Base-by-base conservation (phyloP, 2,888 invertebrate species). In the Metellina segmentata region DNA sequence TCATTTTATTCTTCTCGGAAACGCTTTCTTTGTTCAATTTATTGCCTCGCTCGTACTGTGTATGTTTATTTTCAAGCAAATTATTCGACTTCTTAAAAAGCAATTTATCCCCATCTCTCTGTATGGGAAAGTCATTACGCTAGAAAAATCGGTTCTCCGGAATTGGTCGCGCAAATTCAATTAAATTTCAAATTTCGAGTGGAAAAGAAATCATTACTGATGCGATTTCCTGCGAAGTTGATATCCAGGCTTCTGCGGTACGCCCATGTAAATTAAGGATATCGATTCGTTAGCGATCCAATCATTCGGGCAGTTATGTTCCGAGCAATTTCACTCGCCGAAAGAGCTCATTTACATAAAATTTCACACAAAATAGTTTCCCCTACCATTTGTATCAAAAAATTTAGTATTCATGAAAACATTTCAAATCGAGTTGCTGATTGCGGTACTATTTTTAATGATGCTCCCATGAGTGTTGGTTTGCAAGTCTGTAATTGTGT, bases 91-190 rank as follows among this genome's bases (percentile, higher is more conserved):
- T 61, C 61, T 61, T 61, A 61, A 61, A 61, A 61, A 61, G 61
- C 16, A 61, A 61, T 61, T 16, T 61, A 61, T 61, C 61, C 61
- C 61, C 13, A 34, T 34, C 34, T 34, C 34, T 34, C 34, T 34
- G 34, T 34, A 16, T 16, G 16, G 61, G 16, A 61, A 61, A 61
- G 61, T 61, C 61, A 61, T 61, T 61, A 61, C 6, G 61, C 61
- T 9, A 61, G 16, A 61, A 61, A 61, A 16, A 61, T 61, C 61
- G 61, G 16, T 61, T 51, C 20, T n/a, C 19, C 20, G 71, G 51
- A 82, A 71, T 82, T 49, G 82, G 16, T 13, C 19, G 51, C 13
- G 9, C 82, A 51, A 82, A 82, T 82, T 82, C 82, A 82, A 82
- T 82, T 82, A 82, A 82, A 82, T 82, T 16, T 72, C 19, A 70